These are phyloP conservation scores for Muscina levida DNA, from an alignment of 2,888 invertebrate species.

Conservation along the genomic window DNA sequence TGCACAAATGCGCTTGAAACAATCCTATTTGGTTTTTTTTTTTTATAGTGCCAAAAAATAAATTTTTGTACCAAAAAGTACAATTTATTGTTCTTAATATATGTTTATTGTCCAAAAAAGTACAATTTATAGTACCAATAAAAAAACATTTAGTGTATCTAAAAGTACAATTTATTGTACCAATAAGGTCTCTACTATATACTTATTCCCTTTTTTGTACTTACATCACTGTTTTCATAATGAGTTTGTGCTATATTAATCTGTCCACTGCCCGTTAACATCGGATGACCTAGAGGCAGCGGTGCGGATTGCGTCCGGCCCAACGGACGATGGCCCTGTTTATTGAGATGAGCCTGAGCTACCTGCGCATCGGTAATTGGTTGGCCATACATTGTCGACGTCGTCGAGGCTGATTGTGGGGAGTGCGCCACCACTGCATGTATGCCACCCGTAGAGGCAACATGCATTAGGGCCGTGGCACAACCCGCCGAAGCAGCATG, in stretches of 20 bases:
- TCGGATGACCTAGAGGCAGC: slow-evolving; percentile 92
- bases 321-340: slow-evolving; percentile 88
- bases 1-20: too few relatives aligned
- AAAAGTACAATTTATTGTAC: too few relatives aligned
- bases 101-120: too few relatives aligned
- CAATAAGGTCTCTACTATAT: too few relatives aligned
- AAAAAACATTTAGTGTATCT: too few relatives aligned
- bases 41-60: too few relatives aligned
- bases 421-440: slow-evolving; percentile 65
- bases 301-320: slow-evolving; percentile 97
- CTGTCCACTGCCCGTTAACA: slow-evolving; percentile 83
- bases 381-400: slow-evolving; percentile 74
- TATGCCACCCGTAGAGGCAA: slow-evolving; percentile 64
- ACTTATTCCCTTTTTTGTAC: too few relatives aligned
- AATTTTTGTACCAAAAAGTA: too few relatives aligned
- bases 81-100: too few relatives aligned
- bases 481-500: slow-evolving; percentile 67
- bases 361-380: slow-evolving; percentile 85
- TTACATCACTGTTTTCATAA: slow-evolving; percentile 80
- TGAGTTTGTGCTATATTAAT: slow-evolving; percentile 79
- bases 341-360: slow-evolving; percentile 85
- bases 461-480: slow-evolving; percentile 61
- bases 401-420: slow-evolving; percentile 60
- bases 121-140: too few relatives aligned
- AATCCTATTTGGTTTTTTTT: too few relatives aligned